phyloP scores from a whole-genome alignment of 92 coral and sea anemone genomes.

The Phenganax marumi region DNA sequence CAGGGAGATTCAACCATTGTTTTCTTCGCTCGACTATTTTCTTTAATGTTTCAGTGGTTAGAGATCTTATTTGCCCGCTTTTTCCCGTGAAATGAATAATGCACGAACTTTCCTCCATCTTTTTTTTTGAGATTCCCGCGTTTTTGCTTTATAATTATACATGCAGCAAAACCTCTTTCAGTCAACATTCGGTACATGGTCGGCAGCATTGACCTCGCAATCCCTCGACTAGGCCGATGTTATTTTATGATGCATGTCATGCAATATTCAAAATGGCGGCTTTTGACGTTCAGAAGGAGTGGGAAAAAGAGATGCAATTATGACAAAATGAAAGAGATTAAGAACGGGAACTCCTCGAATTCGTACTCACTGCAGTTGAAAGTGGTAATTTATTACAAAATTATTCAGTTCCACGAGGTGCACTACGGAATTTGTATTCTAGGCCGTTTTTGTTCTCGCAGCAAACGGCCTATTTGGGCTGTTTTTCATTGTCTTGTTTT shows the following conservation, averaged over 20 bases:
- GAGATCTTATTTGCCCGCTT: background rate
- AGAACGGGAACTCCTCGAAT: background rate
- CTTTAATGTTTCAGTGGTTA: slow-evolving; percentile 1
- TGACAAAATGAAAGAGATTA: background rate
- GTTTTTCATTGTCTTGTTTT: too few species aligned
- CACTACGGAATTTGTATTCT: too few species aligned
- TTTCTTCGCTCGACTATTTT: slow-evolving; percentile 5
- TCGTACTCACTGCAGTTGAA: slow-evolving; percentile 11
- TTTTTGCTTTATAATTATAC: slow-evolving; percentile 4
- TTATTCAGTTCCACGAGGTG: background rate
- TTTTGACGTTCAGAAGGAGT: background rate
- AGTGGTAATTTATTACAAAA: slow-evolving; percentile 4
- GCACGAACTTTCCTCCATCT: background rate
- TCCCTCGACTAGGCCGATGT: slow-evolving; percentile 1
- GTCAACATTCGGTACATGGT: background rate
- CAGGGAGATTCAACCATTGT: slow-evolving; percentile 14
- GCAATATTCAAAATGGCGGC: slow-evolving; percentile 31
- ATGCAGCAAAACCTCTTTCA: background rate
- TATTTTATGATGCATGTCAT: background rate
- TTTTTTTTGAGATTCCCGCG: background rate
- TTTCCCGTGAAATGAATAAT: slow-evolving; percentile 16
- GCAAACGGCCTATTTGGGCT: too few species aligned
- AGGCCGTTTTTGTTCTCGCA: too few species aligned
- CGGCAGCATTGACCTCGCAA: background rate
- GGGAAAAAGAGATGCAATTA: background rate